Percentiles rank a stretch among this genome's conserved stretches.
phyloP scores from a whole-genome alignment of 2,113 vertebrate genomes.

The Mirza zaza region DNA sequence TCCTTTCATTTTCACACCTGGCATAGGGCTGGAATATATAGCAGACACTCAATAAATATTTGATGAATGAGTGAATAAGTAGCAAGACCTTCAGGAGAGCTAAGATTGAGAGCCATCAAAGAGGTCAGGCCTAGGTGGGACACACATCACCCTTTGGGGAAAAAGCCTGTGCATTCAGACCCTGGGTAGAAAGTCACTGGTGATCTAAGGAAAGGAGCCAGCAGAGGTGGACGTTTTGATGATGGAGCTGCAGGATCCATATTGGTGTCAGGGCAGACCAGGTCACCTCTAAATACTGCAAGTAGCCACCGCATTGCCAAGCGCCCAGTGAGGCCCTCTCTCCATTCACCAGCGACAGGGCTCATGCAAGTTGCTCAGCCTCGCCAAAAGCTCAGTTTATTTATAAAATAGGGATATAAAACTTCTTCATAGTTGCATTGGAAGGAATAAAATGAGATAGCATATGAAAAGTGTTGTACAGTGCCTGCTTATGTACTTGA shows the following conservation, averaged over 20 bases:
- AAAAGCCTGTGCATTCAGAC: not conserved
- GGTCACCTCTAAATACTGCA: not conserved
- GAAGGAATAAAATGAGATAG: not conserved
- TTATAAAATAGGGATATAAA: not conserved
- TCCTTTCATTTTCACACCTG: not conserved
- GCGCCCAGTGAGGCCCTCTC: not conserved
- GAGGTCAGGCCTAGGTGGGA: not conserved
- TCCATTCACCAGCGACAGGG: accelerated
- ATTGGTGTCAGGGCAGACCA: not conserved
- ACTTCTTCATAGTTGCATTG: not conserved
- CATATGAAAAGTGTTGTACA: accelerated
- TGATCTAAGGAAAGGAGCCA: not conserved
- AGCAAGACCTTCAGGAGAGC: not conserved
- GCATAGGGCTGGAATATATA: not conserved
- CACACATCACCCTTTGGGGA: not conserved
- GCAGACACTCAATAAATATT: not conserved
- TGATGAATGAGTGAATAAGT: not conserved
- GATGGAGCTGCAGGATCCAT: not conserved
- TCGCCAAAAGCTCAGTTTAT: not conserved
- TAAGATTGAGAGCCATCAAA: not conserved
- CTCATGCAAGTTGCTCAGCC: not conserved
- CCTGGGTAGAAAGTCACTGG: not conserved
- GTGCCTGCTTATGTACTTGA: not conserved
- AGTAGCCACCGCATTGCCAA: not conserved
- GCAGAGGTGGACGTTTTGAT: not conserved